Evolutionary conservation across 2,888 invertebrate species (phyloP).

Genomic region (Drosophila ustulata): DNA sequence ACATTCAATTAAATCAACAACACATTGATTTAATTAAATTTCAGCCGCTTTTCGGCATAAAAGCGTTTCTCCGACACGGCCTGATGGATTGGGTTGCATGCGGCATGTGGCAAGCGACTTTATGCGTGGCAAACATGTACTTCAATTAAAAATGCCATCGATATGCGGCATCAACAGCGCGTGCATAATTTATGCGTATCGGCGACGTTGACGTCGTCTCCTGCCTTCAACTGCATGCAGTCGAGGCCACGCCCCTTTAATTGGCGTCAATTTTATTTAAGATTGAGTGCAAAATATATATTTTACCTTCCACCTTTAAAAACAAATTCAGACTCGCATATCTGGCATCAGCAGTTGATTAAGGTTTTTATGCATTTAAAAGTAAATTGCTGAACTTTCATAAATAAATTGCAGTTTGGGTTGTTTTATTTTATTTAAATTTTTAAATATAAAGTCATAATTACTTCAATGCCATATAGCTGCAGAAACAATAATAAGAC

Average conservation of each 20-base stretch:
- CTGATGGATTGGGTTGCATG: slow-evolving; percentile 12
- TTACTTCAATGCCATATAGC: too few species aligned
- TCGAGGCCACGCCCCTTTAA: slow-evolving; percentile 33
- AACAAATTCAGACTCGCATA: neutral
- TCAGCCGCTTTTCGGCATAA: slow-evolving; percentile 31
- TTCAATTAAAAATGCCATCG: slow-evolving; percentile 76
- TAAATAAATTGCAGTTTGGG: too few species aligned
- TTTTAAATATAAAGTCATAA: too few species aligned
- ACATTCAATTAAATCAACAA: slow-evolving; percentile 70
- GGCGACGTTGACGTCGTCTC: neutral
- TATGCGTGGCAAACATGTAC: slow-evolving; percentile 10
- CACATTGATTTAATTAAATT: slow-evolving; percentile 73
- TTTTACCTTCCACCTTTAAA: neutral
- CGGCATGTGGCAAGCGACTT: neutral
- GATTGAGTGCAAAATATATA: neutral
- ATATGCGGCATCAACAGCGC: slow-evolving; percentile 54
- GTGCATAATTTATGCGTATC: slow-evolving; percentile 63
- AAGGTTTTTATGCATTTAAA: neutral
- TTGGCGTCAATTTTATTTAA: slow-evolving; percentile 22
- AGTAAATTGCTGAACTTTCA: neutral
- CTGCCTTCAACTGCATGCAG: slow-evolving; percentile 6
- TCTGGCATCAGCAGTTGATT: neutral
- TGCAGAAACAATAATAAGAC: too few species aligned
- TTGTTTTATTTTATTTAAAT: too few species aligned
- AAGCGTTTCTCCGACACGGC: slow-evolving; percentile 18